These are phyloP conservation scores for Sialia sialis DNA, from an alignment of 2,113 vertebrate species.

Conservation along the genomic window DNA sequence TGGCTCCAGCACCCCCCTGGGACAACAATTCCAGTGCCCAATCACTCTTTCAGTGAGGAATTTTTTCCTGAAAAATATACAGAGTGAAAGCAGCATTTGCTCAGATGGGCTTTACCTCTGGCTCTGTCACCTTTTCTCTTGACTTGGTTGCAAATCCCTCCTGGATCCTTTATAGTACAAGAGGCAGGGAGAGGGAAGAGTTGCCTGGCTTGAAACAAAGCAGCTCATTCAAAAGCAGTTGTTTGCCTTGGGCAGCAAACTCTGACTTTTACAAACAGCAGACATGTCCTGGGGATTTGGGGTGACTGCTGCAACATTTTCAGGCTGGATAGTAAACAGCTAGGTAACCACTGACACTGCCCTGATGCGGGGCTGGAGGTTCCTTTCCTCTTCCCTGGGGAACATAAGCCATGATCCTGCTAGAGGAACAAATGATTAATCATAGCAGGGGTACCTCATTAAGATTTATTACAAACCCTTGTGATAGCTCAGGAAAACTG, in stretches of 20 bases:
- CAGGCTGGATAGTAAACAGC: not conserved
- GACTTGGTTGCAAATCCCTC: not conserved
- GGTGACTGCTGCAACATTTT: not conserved
- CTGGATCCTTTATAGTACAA: not conserved
- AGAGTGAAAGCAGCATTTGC: not conserved
- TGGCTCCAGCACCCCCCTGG: too few species aligned
- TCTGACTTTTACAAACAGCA: conserved; percentile 17
- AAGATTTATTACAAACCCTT: conserved; percentile 44
- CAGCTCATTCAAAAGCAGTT: not conserved
- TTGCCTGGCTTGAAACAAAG: not conserved
- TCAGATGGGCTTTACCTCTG: not conserved
- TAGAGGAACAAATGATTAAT: conserved; percentile 20
- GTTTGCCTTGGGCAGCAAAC: not conserved
- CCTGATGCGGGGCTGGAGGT: not conserved
- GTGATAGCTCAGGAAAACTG: conserved; percentile 10
- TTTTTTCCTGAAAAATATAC: not conserved
- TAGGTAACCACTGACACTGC: not conserved
- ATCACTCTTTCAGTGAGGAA: not conserved
- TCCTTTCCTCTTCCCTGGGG: not conserved
- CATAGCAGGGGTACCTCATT: not conserved
- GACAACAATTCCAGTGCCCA: not conserved
- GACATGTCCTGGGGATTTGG: not conserved
- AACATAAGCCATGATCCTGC: not conserved
- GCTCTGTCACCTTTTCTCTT: not conserved
- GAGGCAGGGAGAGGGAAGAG: not conserved